Conservation (phyloP, 2,113 vertebrate genomes). For the Phalacrocorax carbo region DNA sequence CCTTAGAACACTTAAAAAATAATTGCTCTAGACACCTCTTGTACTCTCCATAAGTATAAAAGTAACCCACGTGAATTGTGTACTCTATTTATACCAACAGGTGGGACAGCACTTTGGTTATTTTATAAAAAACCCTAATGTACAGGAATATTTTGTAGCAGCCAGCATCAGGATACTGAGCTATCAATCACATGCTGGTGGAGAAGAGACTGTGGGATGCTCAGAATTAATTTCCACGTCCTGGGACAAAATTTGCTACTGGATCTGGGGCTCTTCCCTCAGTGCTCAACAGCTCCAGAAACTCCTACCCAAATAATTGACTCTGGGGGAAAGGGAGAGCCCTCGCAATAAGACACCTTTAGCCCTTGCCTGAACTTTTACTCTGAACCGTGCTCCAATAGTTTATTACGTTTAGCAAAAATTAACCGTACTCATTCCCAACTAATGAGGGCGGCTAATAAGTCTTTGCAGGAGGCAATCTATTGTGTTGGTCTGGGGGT, state of each 20-base stretch:
- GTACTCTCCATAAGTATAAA: neutral
- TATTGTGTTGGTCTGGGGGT: accelerated
- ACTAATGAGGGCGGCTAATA: neutral
- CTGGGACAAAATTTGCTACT: neutral
- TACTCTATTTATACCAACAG: neutral
- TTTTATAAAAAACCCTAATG: neutral
- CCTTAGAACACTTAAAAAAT: neutral
- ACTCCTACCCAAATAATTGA: neutral
- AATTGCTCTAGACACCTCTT: neutral
- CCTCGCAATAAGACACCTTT: neutral
- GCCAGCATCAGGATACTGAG: neutral
- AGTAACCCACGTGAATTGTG: neutral
- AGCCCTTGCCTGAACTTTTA: neutral
- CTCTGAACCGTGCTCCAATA: neutral
- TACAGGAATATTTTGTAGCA: neutral
- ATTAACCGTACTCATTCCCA: neutral
- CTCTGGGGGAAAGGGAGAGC: neutral
- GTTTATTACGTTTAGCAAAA: neutral
- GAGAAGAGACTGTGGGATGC: neutral
- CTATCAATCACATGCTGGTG: neutral
- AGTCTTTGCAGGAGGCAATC: neutral
- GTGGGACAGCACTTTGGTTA: neutral
- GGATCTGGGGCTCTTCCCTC: neutral
- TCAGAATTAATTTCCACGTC: neutral
- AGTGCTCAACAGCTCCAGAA: neutral